Evolutionary conservation across 2,888 invertebrate species (phyloP), one percentile per base, ranked within the genome.

Genomic region (Tenthredo livida): DNA sequence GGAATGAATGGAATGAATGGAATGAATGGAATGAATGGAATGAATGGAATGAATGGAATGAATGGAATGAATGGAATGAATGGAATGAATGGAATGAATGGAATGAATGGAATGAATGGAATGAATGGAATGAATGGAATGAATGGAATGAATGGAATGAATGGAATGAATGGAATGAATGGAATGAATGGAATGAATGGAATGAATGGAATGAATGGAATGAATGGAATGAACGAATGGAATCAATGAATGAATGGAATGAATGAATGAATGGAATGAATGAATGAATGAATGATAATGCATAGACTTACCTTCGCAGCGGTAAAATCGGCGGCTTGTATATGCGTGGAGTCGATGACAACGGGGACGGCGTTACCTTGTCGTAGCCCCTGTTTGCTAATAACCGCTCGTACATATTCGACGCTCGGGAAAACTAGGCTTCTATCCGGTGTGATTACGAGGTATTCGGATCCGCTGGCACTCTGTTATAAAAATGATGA

Each of bases 301-400:
- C 1, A 40, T 29, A 43, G 33, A 86, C 85, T 88, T 93, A 96
- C 96, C 93, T 95, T 95, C 0, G 96, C 95, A n/a, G 95, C 95
- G 2, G 96, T 96, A 90, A 95, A 96, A 92, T 96, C 96, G 12
- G 95, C 95, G n/a, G 95, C 95, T 89, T 95, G 95, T 85, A 96
- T 95, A 89, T 96, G 95, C 86, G 94, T 94, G 61, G 95, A 95
- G 91, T 96, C 95, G 82, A 96, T 94, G 25, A 96, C 95, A 75
- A 96, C 95, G 1, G 95, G 95, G 72, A 94, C 94, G 83, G 88
- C 94, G 86, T 94, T 94, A n/a, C 95, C 95, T 85, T 94, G 94
- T 88, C 95, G 94, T 12, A 94, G 94, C 25, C 95, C 96, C 21
- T 96, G 96, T 94, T 97, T 97, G 90, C 96, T 95, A 86, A 98